A percentile compares a stretch with the other conserved stretches of the same genome.
Evolutionary conservation across 2,113 vertebrate genomes (phyloP).

Genomic region (Spilogale gracilis): DNA sequence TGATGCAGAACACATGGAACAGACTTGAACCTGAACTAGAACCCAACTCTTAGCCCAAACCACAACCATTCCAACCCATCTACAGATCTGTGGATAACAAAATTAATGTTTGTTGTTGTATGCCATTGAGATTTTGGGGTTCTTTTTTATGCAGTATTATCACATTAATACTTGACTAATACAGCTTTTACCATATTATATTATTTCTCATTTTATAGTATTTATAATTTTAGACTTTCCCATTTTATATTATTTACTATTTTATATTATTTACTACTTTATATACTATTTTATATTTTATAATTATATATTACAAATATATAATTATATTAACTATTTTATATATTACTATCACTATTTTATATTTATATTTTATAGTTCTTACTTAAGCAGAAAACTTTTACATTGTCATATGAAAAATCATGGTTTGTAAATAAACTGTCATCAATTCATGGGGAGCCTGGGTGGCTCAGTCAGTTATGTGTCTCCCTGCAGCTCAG

Average conservation of each 20-base stretch:
- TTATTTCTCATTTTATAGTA: background rate
- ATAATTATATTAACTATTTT: too few species aligned
- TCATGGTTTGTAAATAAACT: conserved; percentile 34
- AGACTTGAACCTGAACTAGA: background rate
- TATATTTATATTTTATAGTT: background rate
- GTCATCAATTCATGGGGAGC: background rate
- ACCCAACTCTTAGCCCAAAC: background rate
- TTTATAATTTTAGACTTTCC: background rate
- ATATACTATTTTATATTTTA: background rate
- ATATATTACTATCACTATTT: background rate
- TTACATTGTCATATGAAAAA: background rate
- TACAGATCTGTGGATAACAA: background rate
- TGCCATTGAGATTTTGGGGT: background rate
- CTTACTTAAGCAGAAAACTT: conserved; percentile 1
- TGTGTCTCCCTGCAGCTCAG: too few species aligned
- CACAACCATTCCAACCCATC: background rate
- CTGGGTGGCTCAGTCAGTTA: too few species aligned
- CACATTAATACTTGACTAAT: background rate
- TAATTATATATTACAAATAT: too few species aligned
- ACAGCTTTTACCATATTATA: background rate
- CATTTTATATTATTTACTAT: background rate
- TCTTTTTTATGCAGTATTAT: background rate
- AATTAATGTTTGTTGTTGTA: background rate
- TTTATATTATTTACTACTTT: background rate
- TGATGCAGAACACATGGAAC: background rate